Base-by-base conservation (phyloP, 2,888 invertebrate genomes). In the Onchidella celtica region DNA sequence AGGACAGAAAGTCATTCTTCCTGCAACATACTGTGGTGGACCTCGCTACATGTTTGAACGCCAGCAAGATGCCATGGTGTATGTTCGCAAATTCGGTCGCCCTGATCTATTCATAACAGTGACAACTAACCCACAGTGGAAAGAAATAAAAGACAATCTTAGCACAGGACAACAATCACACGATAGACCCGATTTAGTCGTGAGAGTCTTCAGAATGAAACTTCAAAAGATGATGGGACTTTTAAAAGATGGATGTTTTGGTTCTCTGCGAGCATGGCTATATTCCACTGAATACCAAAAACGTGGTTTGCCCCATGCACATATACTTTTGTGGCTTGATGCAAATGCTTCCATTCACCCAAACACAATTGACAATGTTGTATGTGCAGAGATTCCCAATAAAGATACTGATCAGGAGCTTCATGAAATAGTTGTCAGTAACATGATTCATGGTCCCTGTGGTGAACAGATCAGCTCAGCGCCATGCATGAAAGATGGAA, bases 31-130 rank as follows among this genome's bases (percentile, higher is more conserved):
- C 83, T 79, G 83, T 24, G 92, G 92, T 9, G 9, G 90, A 40
- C 92, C 92, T 4, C 85, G 93, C 32, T 86, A 88, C 83, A 92
- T 93, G 91, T 84, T 89, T 47, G 90, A 93, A 86, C 86, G 90
- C 40, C 92, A 90, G 85, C 86, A 94, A 83, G 93, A 94, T 89
- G 91, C 93, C 0, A 94, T 94, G 93, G 87, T 93, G 17, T 91
- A 93, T 72, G 93, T 94, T 4, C 55, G 90, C 59, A 90, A 91
- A 83, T 92, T 85, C 89, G 94, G 94, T 2, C 90, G 90, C 81
- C 93, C 94, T n/a, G n/a, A n/a, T n/a, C n/a, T 94, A 94, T 72
- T 72, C 85, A 90, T 84, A 17, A 83, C 84, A 6, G 83, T 86
- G 36, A 85, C 86, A n/a, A n/a, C n/a, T n/a, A n/a, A n/a, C n/a